Evolutionary conservation across 2,888 invertebrate genomes (phyloP).

Genomic region (Xestobium rufovillosum): DNA sequence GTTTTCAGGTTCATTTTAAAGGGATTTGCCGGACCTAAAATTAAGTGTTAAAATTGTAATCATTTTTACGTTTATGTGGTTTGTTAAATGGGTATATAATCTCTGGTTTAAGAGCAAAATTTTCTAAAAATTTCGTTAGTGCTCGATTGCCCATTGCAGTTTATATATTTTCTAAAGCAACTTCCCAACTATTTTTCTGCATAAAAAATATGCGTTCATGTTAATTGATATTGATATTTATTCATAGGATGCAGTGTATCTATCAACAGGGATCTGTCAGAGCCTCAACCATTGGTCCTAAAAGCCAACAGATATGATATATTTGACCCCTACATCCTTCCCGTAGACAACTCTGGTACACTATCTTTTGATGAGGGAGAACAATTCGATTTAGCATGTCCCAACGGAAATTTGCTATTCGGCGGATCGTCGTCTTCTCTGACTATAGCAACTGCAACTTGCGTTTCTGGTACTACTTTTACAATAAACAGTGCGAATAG

Average conservation of each 20-base stretch:
- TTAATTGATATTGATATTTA: no score
- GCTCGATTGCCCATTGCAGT: no score
- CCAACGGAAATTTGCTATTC: not conserved
- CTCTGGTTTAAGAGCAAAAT: no score
- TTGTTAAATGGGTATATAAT: no score
- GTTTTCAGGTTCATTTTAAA: no score
- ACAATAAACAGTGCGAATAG: constrained; percentile 20
- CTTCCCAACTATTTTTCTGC: no score
- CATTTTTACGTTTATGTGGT: no score
- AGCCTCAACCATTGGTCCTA: constrained; percentile 1
- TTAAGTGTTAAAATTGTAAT: no score
- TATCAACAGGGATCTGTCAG: not conserved
- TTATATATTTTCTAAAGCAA: no score
- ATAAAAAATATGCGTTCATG: no score
- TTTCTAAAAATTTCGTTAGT: no score
- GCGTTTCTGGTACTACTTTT: constrained; percentile 28
- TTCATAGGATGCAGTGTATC: not conserved
- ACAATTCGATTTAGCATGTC: not conserved
- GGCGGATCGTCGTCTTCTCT: not conserved
- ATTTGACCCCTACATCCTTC: not conserved
- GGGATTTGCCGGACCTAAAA: no score
- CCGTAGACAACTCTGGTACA: not conserved
- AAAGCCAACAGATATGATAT: not conserved
- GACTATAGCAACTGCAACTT: constrained; percentile 21
- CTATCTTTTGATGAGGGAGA: not conserved